phyloP scores from a whole-genome alignment of 2,113 vertebrate genomes.

The Muscicapa adusta region DNA sequence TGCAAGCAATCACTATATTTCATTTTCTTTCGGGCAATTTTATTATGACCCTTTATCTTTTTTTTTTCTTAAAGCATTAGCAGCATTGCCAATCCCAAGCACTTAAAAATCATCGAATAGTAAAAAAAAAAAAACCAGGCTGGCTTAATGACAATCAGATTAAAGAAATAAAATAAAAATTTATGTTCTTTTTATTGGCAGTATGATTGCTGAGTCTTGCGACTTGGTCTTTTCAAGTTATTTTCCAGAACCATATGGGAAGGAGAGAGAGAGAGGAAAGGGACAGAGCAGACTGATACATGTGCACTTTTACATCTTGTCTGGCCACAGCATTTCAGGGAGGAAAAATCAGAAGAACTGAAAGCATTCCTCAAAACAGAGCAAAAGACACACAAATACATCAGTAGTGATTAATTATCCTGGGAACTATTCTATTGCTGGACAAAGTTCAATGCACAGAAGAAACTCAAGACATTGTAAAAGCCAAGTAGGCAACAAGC shows the following conservation, averaged over 20 bases:
- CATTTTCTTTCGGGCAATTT: neutral
- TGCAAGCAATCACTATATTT: neutral
- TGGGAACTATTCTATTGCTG: neutral
- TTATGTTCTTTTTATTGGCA: slow-evolving; percentile 58
- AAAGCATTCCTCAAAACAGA: neutral
- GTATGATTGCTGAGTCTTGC: neutral
- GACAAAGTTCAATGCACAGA: slow-evolving; percentile 4
- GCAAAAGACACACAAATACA: neutral
- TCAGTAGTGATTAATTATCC: neutral
- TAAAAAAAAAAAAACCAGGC: neutral
- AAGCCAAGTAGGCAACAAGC: slow-evolving; percentile 21
- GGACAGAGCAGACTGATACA: neutral
- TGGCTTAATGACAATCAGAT: slow-evolving; percentile 61
- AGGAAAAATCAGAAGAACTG: neutral
- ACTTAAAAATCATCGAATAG: neutral
- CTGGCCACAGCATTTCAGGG: neutral
- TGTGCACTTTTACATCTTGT: neutral
- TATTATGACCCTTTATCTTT: neutral
- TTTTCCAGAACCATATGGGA: neutral
- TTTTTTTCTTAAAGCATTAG: neutral
- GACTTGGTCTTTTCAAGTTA: neutral
- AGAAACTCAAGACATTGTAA: slow-evolving; percentile 51
- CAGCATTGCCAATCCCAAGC: slow-evolving; percentile 1
- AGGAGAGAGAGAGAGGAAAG: neutral
- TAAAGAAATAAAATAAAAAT: slow-evolving; percentile 55